Base-by-base conservation (phyloP, 1,140 invertebrate genomes). In the Heliconius nattereri region DNA sequence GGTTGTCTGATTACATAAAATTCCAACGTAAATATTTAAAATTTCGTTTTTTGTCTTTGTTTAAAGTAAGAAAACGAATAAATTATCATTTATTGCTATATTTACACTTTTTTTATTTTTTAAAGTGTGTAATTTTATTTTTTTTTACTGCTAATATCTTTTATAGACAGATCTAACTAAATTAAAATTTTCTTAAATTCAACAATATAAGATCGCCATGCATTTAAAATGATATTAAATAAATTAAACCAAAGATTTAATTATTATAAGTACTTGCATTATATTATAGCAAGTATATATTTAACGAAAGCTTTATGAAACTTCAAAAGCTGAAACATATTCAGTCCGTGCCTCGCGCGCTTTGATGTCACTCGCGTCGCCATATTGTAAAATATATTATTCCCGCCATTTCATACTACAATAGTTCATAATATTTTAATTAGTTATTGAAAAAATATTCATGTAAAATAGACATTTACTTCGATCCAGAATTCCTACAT, bases 341-440 rank as follows among this genome's bases (percentile, higher is more conserved):
- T 87, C 84, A 92, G 90, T 92, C 79, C 66, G 85, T 85, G 85
- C 83, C 78, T 72, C 85, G 89, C 85, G 83, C 86, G 84, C 89
- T 86, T 78, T 70, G 73, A 71, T 78, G 78, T 75, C 85, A 85
- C 84, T 75, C 86, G 91, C 80, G 85, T 80, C 80, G 88, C 84
- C 85, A 89, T 87, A 72, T 86, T 88, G 82, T 75, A 35, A 57
- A 78, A 40, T 75, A 54, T 57, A 84, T 23, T 37, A 23, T 91
- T 89, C 91, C 87, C 90, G 89, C 91, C 79, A 75, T 87, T 83
- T 74, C 32, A 77, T 26, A 29, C 7, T n/a, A 16, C 54, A 57
- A 20, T 54, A 57, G 45, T 23, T 32, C 20, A 71, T 52, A 52
- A 52, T 20, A 79, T 72, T 79, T 70, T 57, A n/a, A n/a, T n/a